A percentile compares a stretch with the other conserved stretches of the same genome.
These are phyloP conservation scores for Julus scanicus DNA, from an alignment of 2,888 invertebrate species.

Conservation along the genomic window DNA sequence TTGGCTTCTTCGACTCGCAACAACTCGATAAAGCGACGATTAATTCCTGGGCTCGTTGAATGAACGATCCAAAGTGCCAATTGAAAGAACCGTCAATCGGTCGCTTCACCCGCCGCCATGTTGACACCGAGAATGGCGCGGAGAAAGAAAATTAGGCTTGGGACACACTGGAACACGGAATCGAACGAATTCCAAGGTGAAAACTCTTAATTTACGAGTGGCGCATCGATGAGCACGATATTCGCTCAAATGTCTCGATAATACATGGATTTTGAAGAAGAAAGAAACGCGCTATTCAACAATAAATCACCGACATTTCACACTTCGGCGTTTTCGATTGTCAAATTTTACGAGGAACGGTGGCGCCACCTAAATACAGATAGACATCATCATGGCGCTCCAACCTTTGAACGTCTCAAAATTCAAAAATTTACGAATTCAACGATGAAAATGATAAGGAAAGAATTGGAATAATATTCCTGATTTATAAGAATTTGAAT, in stretches of 20 bases:
- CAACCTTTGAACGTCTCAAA: neutral
- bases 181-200: neutral
- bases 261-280: constrained; percentile 1
- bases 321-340: constrained; percentile 42
- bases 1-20: neutral
- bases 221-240: neutral
- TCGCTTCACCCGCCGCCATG: constrained; percentile 56
- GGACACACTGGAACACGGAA: neutral
- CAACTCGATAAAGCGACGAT: neutral
- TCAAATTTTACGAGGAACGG: constrained; percentile 34
- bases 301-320: constrained; percentile 36
- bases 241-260: neutral
- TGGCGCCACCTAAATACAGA: neutral
- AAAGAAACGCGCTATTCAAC: constrained; percentile 39
- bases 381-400: neutral
- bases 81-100: constrained; percentile 51
- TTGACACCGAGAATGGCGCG: constrained; percentile 56
- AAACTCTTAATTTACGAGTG: neutral
- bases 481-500: no score
- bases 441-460: no score
- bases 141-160: constrained; percentile 54
- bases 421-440: neutral
- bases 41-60: neutral
- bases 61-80: neutral
- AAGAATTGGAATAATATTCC: no score